These are phyloP conservation scores for Umimayanthus kanabou DNA, from an alignment of 92 coral and sea anemone genomes.

Conservation along the genomic window DNA sequence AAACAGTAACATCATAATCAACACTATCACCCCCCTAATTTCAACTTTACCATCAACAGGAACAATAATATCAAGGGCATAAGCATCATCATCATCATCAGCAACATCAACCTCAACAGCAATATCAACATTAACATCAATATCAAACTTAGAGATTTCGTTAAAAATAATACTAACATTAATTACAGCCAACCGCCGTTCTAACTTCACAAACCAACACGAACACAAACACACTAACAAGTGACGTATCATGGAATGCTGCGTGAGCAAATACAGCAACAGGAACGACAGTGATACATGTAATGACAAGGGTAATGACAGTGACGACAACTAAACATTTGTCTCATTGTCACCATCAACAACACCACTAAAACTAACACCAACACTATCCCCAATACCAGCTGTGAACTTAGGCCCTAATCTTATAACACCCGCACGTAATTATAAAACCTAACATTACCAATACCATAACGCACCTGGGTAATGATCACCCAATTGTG, in stretches of 20 bases:
- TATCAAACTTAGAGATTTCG: too few relatives aligned
- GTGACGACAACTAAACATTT: neutral
- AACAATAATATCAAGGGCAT: too few relatives aligned
- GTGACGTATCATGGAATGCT: neutral
- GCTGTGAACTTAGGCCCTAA: neutral
- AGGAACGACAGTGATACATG: neutral
- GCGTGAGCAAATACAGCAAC: neutral
- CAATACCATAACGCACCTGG: neutral
- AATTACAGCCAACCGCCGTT: neutral
- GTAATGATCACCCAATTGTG: conserved; percentile 27
- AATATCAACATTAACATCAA: neutral
- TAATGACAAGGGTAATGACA: neutral
- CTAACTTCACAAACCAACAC: neutral
- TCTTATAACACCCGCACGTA: too few relatives aligned
- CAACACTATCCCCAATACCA: neutral
- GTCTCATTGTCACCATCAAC: neutral
- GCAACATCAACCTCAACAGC: neutral
- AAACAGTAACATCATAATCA: neutral
- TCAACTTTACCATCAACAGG: too few relatives aligned
- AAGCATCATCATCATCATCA: conserved; percentile 3
- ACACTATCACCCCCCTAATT: too few relatives aligned
- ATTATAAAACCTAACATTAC: neutral
- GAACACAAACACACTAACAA: too few relatives aligned
- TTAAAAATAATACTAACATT: neutral
- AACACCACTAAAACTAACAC: neutral